Evolutionary conservation across 2,113 vertebrate species (phyloP).

Genomic region (Callipepla californica): DNA sequence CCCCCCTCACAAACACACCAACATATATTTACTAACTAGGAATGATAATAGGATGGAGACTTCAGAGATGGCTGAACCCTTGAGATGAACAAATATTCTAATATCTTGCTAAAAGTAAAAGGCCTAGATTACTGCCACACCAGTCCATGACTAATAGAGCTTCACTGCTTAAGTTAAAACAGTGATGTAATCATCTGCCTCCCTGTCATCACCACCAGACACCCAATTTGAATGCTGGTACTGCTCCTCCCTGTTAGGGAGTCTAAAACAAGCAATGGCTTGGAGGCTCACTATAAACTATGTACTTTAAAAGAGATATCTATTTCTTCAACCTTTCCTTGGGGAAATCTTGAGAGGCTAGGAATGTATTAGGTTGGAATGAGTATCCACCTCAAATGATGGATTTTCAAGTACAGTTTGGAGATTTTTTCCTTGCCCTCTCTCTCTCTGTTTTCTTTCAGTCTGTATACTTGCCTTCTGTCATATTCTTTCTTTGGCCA

Average conservation of each 20-base stretch:
- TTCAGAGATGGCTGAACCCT: not conserved
- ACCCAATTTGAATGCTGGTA: not conserved
- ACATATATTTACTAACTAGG: not conserved
- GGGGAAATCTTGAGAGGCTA: slow-evolving; percentile 27
- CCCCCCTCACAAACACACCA: not conserved
- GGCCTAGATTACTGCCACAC: not conserved
- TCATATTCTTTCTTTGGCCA: not conserved
- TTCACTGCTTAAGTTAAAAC: not conserved
- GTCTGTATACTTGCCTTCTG: not conserved
- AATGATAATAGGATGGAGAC: not conserved
- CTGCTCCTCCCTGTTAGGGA: not conserved
- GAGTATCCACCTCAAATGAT: not conserved
- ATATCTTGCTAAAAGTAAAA: not conserved
- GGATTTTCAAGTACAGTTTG: not conserved
- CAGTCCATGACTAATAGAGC: not conserved
- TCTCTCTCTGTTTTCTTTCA: not conserved
- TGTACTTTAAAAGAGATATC: not conserved
- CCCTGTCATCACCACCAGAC: not conserved
- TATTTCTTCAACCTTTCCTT: slow-evolving; percentile 32
- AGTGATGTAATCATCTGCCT: not conserved
- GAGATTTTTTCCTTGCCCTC: not conserved
- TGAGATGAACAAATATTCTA: not conserved
- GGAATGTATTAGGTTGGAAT: slow-evolving; percentile 1
- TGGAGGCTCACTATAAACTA: slow-evolving; percentile 4
- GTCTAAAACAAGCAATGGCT: not conserved